Percentiles rank a stretch among this genome's conserved stretches.
phyloP scores from a whole-genome alignment of 2,797 vertebrate genomes.

The Sebastiscus albofasciatus region DNA sequence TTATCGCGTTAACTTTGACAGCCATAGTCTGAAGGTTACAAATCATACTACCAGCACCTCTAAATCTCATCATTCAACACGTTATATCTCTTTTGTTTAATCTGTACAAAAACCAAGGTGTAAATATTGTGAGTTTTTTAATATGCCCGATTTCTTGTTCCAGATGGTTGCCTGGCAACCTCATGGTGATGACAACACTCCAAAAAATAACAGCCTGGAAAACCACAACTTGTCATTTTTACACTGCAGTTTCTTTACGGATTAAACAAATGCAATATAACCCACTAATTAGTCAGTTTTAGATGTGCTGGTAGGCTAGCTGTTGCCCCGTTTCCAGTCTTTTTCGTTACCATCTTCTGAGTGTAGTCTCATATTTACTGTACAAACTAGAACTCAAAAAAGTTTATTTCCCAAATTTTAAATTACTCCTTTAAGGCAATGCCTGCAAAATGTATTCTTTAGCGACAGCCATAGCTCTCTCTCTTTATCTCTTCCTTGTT shows the following conservation, averaged over 20 bases:
- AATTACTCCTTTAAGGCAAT: not conserved
- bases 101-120: not conserved
- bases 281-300: not conserved
- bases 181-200: not conserved
- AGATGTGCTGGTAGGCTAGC: not conserved
- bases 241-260: not conserved
- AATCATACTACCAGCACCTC: too few relatives aligned
- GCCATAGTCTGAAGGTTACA: too few relatives aligned
- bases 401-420: not conserved
- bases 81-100: not conserved
- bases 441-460: not conserved
- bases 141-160: not conserved
- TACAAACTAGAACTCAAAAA: too few relatives aligned
- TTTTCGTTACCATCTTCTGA: not conserved
- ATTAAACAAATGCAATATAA: not conserved
- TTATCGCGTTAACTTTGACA: too few relatives aligned
- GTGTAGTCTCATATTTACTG: too few relatives aligned
- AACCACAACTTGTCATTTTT: not conserved
- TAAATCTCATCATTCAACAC: too few relatives aligned
- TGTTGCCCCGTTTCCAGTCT: not conserved
- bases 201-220: not conserved
- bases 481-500: not conserved
- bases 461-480: not conserved
- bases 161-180: not conserved
- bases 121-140: not conserved